Conservation (phyloP, 1,140 invertebrate species). For the Monochamus saltuarius region DNA sequence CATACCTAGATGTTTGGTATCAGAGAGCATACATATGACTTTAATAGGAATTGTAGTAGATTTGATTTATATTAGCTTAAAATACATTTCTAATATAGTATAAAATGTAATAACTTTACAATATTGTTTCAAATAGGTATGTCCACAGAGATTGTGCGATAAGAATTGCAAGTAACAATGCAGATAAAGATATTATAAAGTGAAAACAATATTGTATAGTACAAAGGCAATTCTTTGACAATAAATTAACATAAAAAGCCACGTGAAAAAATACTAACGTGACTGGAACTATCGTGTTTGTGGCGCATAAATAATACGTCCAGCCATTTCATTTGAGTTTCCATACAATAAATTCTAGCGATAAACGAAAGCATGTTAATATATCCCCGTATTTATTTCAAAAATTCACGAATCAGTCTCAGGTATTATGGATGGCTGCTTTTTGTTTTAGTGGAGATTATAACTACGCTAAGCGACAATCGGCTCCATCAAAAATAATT, state of each 20-base stretch:
- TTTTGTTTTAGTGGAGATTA: conserved; percentile 15
- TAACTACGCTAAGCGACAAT: too few relatives aligned
- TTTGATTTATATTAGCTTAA: too few relatives aligned
- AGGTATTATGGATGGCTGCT: conserved; percentile 26
- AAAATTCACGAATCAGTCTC: conserved; percentile 33
- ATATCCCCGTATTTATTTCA: conserved; percentile 34
- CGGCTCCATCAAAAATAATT: too few relatives aligned
- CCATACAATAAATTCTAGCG: conserved; percentile 35
- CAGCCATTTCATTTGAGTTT: conserved; percentile 32
- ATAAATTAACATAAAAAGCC: conserved; percentile 32
- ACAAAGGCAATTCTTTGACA: conserved; percentile 21
- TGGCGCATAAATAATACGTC: conserved; percentile 32
- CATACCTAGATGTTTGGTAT: too few relatives aligned
- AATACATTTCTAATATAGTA: too few relatives aligned
- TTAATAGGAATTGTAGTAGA: too few relatives aligned
- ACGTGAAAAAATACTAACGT: conserved; percentile 33
- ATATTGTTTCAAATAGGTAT: too few relatives aligned
- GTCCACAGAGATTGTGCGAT: too few relatives aligned
- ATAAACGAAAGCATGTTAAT: conserved; percentile 38
- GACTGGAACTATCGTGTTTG: conserved; percentile 36
- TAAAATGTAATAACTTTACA: too few relatives aligned
- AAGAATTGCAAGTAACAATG: not conserved
- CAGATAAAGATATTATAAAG: conserved; percentile 13
- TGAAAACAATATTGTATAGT: conserved; percentile 18
- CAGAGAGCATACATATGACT: too few relatives aligned